phyloP scores from a whole-genome alignment of 2,888 invertebrate species.

The Ceriagrion tenellum region DNA sequence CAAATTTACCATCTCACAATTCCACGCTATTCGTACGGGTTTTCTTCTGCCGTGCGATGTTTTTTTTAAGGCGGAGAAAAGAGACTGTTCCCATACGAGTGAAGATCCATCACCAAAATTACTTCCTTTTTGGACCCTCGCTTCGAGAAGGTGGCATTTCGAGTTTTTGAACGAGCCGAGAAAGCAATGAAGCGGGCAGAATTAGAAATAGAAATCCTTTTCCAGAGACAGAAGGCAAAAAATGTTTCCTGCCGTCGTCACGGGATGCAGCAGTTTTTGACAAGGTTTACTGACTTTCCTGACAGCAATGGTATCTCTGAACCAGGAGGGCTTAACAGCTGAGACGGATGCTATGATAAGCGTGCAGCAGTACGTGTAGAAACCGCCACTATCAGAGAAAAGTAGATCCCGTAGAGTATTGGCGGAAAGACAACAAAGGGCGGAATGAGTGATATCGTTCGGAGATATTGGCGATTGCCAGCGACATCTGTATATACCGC shows the following conservation, averaged over 20 bases:
- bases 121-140: no score
- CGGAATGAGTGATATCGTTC: no score
- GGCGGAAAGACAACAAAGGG: no score
- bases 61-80: no score
- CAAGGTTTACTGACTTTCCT: not conserved
- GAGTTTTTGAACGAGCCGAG: not conserved
- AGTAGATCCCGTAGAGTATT: not conserved
- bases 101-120: no score
- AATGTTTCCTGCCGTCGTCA: not conserved
- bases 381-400: not conserved
- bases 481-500: no score
- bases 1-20: no score
- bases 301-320: not conserved
- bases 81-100: no score
- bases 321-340: not conserved
- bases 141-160: no score
- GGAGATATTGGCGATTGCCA: no score
- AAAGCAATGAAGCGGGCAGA: not conserved
- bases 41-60: no score
- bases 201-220: not conserved
- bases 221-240: not conserved
- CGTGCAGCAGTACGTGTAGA: not conserved
- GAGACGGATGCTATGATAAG: not conserved
- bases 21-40: no score
- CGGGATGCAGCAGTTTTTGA: not conserved